Base-by-base conservation (phyloP, 1,140 invertebrate genomes). In the Saccostrea cuccullata region DNA sequence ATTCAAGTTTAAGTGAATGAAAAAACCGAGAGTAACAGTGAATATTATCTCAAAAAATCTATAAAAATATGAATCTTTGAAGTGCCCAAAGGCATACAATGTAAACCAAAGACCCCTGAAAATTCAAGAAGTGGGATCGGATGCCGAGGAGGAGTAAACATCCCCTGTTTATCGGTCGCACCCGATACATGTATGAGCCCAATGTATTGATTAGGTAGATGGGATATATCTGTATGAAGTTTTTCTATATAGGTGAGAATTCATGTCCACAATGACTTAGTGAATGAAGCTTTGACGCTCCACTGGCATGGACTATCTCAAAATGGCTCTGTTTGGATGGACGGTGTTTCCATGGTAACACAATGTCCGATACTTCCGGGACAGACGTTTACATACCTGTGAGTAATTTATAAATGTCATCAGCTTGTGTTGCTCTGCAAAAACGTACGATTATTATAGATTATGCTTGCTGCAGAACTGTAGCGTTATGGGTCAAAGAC, bases 231-330 rank as follows among this genome's bases (percentile, higher is more conserved):
- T 60, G 3, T 47, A 47, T 47, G 47, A 60, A 4, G 2, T 9
- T 9, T 26, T 73, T 26, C 4, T 12, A 15, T 30, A 77, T 30
- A 87, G 86, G 82, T 86, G 12, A 30, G 26, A 23, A 67, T 86
- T 20, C 85, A 90, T 20, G 91, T 93, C 2, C 11, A 84, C 55
- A 93, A 92, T 88, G 85, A 91, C 12, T 47, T 93, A 26, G 55
- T 86, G 0, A 87, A 85, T 9, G 93, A 93, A 67, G 90, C 90
- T 17, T 91, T 91, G n/a, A 97, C 97, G 1, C 89, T 93, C n/a
- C 93, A 93, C 86, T 92, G 92, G 91, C 92, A 93, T 85, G 93
- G 93, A n/a, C 73, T 93, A n/a, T 86, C 87, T 13, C 93, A 93
- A 83, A 84, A 86, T 15, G 88, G 82, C 15, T 89, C 91, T 2